These are phyloP conservation scores for Drosophila erecta DNA, from an alignment of 1,140 invertebrate species.

Conservation along the genomic window DNA sequence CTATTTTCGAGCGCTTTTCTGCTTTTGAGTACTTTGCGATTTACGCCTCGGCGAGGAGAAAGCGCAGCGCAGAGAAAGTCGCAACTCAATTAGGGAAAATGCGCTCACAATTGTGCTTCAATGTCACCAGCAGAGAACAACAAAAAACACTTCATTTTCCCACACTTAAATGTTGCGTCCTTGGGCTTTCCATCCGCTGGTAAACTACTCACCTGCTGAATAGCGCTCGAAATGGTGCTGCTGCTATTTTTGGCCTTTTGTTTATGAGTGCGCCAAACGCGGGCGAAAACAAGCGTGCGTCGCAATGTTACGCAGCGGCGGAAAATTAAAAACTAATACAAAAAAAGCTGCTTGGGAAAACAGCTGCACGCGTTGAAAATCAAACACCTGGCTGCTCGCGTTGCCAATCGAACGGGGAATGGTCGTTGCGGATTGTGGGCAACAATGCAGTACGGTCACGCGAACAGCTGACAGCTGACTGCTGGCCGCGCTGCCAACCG, in stretches of 20 bases:
- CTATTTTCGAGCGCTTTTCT: constrained; percentile 32
- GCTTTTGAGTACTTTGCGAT: neutral
- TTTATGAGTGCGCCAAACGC: constrained; percentile 50
- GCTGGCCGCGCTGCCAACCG: constrained; percentile 35
- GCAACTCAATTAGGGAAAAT: constrained; percentile 40
- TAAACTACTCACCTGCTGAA: constrained; percentile 66
- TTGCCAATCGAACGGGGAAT: neutral
- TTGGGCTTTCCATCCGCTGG: constrained; percentile 41
- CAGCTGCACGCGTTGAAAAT: constrained; percentile 31
- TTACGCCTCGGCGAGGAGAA: constrained; percentile 42
- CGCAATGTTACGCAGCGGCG: constrained; percentile 48
- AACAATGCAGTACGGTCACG: neutral
- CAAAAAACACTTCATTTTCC: constrained; percentile 19
- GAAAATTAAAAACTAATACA: constrained; percentile 64
- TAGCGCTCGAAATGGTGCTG: constrained; percentile 42
- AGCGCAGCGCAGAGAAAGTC: constrained; percentile 70
- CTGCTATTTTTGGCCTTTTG: constrained; percentile 74
- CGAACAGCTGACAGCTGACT: constrained; percentile 46
- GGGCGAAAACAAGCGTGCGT: constrained; percentile 14
- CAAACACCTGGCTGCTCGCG: constrained; percentile 24
- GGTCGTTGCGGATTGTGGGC: neutral
- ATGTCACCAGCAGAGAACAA: constrained; percentile 26
- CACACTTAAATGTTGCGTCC: constrained; percentile 42
- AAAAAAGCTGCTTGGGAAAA: constrained; percentile 44
- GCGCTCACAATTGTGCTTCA: constrained; percentile 32